Conservation (phyloP, 1,140 invertebrate genomes). For the Colletes latitarsis region DNA sequence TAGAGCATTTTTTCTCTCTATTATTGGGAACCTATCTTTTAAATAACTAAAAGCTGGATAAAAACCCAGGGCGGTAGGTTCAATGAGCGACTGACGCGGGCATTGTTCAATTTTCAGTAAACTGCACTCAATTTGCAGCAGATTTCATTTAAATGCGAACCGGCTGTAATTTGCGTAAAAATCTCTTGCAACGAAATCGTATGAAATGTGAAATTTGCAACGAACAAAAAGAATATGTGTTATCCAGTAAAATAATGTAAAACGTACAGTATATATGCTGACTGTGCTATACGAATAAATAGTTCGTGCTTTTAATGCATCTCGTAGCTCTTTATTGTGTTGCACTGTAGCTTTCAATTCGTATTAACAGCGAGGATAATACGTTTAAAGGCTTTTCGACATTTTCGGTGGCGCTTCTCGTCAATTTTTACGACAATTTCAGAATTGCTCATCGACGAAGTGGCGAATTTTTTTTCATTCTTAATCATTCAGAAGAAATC, state of each 20-base stretch:
- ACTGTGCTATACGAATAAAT: slow-evolving; percentile 4
- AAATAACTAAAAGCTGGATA: too few relatives aligned
- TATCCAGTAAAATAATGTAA: slow-evolving; percentile 32
- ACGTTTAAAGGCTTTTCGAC: slow-evolving; percentile 6
- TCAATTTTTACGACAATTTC: background rate
- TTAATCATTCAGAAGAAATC: slow-evolving; percentile 6
- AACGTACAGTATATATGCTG: background rate
- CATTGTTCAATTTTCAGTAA: slow-evolving; percentile 48
- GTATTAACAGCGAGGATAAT: slow-evolving; percentile 28
- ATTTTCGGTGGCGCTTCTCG: background rate
- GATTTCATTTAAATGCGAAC: slow-evolving; percentile 49
- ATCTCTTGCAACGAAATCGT: background rate
- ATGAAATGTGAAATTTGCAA: slow-evolving; percentile 31
- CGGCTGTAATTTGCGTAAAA: slow-evolving; percentile 53
- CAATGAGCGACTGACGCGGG: background rate
- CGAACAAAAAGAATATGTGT: background rate
- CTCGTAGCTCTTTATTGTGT: background rate
- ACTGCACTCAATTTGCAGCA: slow-evolving; percentile 34
- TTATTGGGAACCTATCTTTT: too few relatives aligned
- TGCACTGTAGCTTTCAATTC: slow-evolving; percentile 21
- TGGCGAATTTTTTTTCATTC: background rate
- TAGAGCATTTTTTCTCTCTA: too few relatives aligned
- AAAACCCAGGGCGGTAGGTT: background rate
- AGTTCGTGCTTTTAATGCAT: slow-evolving; percentile 18
- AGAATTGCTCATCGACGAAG: background rate